Percentiles rank a stretch among this genome's conserved stretches.
Evolutionary conservation across 2,113 vertebrate species (phyloP).

Genomic region (Cebus imitator): DNA sequence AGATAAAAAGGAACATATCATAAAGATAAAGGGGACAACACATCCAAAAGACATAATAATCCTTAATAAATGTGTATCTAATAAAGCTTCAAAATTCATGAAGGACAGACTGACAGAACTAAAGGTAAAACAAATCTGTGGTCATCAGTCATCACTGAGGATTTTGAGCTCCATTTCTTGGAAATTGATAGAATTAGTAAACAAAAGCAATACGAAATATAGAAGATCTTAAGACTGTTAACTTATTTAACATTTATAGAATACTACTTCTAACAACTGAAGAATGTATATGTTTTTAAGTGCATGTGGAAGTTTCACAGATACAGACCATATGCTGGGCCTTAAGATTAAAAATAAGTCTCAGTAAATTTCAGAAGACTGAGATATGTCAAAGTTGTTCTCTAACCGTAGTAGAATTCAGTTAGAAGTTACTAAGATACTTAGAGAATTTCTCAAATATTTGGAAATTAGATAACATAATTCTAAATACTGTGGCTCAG

Average conservation of each 20-base stretch:
- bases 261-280: not conserved
- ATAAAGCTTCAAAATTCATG: not conserved
- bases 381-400: not conserved
- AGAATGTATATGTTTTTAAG: not conserved
- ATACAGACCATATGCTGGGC: not conserved
- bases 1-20: not conserved
- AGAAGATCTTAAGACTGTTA: not conserved
- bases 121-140: not conserved
- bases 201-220: not conserved
- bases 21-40: not conserved
- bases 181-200: not conserved
- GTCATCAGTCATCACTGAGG: not conserved
- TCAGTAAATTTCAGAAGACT: not conserved
- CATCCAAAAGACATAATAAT: not conserved
- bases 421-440: not conserved
- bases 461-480: not conserved
- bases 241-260: not conserved
- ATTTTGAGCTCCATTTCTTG: not conserved
- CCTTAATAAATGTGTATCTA: not conserved
- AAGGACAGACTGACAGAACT: not conserved
- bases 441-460: not conserved
- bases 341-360: conserved; percentile 15
- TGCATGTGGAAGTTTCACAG: not conserved
- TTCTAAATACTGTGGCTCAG: not conserved
- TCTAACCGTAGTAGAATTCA: not conserved